Base-by-base conservation (phyloP, 2,113 vertebrate species). In the Pleuronectes platessa region DNA sequence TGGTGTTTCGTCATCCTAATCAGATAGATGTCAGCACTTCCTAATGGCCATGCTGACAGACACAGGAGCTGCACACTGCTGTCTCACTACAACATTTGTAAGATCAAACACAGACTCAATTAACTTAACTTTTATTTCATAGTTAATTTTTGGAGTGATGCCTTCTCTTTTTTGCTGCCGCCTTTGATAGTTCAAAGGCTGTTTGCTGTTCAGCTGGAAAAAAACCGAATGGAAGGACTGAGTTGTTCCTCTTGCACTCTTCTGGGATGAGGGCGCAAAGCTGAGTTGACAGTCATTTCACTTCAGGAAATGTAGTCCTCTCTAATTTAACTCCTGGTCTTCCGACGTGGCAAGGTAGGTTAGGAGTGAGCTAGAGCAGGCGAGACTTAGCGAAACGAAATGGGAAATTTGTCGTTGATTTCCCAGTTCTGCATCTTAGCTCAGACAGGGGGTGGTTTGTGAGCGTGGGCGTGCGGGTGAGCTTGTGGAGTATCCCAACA, bases 351-450 rank as follows among this genome's bases (percentile, higher is more conserved):
- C 96, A 97, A 93, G 92, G 87, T 92, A 90, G 94, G 94, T 97
- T 96, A 96, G 94, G 89, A 81, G 69, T 97, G 96, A 98, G 92
- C 89, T 92, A 95, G 96, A 96, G 86, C 96, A 98, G 96, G 93
- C 93, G 71, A 78, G 63, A 17, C 86, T 78, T 92, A 90, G 92
- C 88, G 86, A 95, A 95, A 93, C 92, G 90, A 93, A 94, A 94
- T 91, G 93, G 96, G 95, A 97, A 96, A 96, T 96, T 90, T 94
- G 91, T 84, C 81, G 89, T 95, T 94, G 93, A 93, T 93, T 93
- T 79, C 90, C 92, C 88, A 86, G 90, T 71, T 79, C 90, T 78
- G 85, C 85, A 90, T 87, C 90, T 79, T 27, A 84, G 89, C 89
- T 91, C 92, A 73, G 76, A 86, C 78, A 83, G 81, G 73, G 81